Percentiles rank a stretch among this genome's conserved stretches.
Conservation (phyloP, 2,797 vertebrate species). For the Lindbergichthys nudifrons region DNA sequence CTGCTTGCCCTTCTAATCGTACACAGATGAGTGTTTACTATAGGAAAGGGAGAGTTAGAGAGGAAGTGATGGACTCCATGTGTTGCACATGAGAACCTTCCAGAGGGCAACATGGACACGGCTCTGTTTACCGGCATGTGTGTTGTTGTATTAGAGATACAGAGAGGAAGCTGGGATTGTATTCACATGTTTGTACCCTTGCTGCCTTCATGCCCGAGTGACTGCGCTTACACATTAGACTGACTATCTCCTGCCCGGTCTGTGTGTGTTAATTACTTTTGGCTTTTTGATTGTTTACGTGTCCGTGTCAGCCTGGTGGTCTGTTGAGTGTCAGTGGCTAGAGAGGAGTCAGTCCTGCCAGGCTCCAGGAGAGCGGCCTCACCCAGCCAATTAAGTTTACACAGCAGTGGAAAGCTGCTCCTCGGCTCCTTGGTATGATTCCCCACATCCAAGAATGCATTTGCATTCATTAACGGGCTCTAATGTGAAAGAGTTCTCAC, state of each 20-base stretch:
- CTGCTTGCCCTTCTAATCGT: conserved; percentile 71
- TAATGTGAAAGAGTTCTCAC: background rate
- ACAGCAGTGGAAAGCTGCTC: conserved; percentile 42
- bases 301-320: conserved; percentile 31
- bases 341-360: conserved; percentile 53
- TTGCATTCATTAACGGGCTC: conserved; percentile 16
- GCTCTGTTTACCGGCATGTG: conserved; percentile 39
- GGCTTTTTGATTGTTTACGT: conserved; percentile 24
- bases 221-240: conserved; percentile 17
- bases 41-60: conserved; percentile 75
- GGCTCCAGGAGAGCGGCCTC: conserved; percentile 63
- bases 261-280: conserved; percentile 11
- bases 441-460: conserved; percentile 32
- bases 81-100: conserved; percentile 63
- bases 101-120: conserved; percentile 42
- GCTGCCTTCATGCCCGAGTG: conserved; percentile 16
- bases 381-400: conserved; percentile 28
- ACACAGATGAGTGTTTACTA: conserved; percentile 82
- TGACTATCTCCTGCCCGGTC: conserved; percentile 11
- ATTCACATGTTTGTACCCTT: conserved; percentile 19
- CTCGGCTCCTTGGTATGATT: conserved; percentile 31
- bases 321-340: conserved; percentile 45
- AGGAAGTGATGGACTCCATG: conserved; percentile 79
- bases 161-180: conserved; percentile 32
- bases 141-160: conserved; percentile 35